Evolutionary conservation across 2,113 vertebrate genomes (phyloP), one percentile per base, ranked within the genome.

Genomic region (Myxocyprinus asiaticus): DNA sequence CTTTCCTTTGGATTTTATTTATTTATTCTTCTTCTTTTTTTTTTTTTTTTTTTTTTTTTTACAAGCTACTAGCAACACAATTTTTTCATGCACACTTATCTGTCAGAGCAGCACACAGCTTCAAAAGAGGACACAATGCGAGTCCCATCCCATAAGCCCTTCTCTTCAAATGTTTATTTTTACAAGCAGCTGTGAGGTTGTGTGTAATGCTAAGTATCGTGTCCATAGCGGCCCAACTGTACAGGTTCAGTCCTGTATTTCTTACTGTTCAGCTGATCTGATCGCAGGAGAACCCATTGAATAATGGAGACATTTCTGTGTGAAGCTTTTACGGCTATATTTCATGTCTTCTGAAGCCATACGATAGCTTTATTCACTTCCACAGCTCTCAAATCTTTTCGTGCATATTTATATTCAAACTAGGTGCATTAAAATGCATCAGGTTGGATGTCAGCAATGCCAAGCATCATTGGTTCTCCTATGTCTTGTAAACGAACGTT

Each of bases 121-220:
- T 78, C 67, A 70, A 78, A 67, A 70, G 67, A 78, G 70, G 70
- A 63, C 56, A 63, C 56, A 70, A 78, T 70, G 45, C n/a, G 3
- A 22, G 17, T 61, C 14, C 47, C 67, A 53, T 48, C 67, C 56
- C 58, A 70, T 42, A 68, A 78, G 48, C 56, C 58, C 7, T 55
- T 48, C 7, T 55, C 4, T 48, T 63, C 64, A 33, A 58, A 43
- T 56, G 11, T 33, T 4, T 7, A 14, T 22, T 9, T 59, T 14
- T 7, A 33, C 5, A 33, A 48, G n/a, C 55, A 9, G n/a, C 55
- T 53, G 44, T 56, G 67, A 64, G 61, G 72, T 81, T 58, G 33
- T 58, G 10, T 4, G 14, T 58, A 63, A 51, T 74, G 63, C 70
- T 67, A 44, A 48, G 63, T 15, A 2, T 5, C 12, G 68, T 15